Evolutionary conservation across 1,140 invertebrate genomes (phyloP).

Genomic region (Conus ventricosus): DNA sequence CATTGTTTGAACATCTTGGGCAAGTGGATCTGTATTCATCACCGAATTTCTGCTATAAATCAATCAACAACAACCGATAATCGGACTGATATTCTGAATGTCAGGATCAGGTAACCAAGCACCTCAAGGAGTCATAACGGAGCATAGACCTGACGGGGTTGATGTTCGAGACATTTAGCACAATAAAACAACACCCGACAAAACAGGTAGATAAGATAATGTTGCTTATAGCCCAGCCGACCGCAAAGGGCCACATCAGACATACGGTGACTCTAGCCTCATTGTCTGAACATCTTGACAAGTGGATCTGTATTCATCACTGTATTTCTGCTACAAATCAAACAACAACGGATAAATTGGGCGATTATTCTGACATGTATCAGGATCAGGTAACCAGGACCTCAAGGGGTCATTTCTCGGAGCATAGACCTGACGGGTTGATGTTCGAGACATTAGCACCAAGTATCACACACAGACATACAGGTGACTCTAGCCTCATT

Average conservation of each 20-base stretch:
- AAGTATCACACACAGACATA: not conserved
- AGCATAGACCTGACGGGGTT: too few species aligned
- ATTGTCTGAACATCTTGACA: not conserved
- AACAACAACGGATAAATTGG: not conserved
- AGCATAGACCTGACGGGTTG: conserved; percentile 13
- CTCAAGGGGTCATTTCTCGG: not conserved
- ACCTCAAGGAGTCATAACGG: not conserved
- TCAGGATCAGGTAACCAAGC: too few species aligned
- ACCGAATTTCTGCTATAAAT: too few species aligned
- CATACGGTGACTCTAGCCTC: conserved; percentile 16
- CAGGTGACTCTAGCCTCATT: conserved; percentile 12
- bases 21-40: too few species aligned
- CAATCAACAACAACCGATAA: too few species aligned
- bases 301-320: too few species aligned
- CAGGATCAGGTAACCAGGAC: conserved; percentile 6
- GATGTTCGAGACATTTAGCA: not conserved
- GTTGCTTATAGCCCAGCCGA: too few species aligned
- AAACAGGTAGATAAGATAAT: too few species aligned
- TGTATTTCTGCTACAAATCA: too few species aligned
- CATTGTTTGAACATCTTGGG: not conserved
- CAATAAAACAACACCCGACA: too few species aligned
- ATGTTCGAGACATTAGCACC: not conserved
- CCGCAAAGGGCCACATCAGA: too few species aligned
- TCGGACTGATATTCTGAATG: too few species aligned
- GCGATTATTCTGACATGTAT: not conserved